phyloP scores from a whole-genome alignment of 2,113 vertebrate species.

The Arothron firmamentum region DNA sequence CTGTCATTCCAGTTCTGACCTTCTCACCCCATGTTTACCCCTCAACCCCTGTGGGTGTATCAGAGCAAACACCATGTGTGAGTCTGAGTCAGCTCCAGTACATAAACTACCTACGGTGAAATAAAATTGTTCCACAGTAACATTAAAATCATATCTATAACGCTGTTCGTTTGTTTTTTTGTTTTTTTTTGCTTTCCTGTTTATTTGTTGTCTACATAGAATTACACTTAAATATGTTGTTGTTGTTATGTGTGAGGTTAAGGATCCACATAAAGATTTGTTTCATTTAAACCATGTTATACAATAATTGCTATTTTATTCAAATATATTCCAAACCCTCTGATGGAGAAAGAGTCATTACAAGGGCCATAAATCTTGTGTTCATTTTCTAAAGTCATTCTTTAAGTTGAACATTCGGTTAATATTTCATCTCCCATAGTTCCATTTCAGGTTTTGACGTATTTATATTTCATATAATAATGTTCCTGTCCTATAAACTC shows the following conservation, averaged over 20 bases:
- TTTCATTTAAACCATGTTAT: no score
- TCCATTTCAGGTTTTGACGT: neutral
- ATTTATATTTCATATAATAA: neutral
- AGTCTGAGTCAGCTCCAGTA: conserved; percentile 3
- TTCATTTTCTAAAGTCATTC: neutral
- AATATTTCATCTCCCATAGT: conserved; percentile 1
- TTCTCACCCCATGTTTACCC: neutral
- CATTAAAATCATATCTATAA: no score
- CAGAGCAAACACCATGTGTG: neutral
- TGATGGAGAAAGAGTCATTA: neutral
- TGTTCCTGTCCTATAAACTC: neutral
- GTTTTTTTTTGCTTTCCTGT: no score
- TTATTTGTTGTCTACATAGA: no score
- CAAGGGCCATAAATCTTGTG: no score
- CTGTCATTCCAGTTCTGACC: neutral
- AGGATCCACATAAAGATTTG: no score
- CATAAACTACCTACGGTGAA: no score
- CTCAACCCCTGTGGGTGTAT: neutral
- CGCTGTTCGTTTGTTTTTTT: no score
- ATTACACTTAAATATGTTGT: no score
- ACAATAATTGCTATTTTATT: neutral
- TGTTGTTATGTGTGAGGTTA: no score
- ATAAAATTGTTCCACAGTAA: no score
- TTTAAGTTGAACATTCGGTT: neutral
- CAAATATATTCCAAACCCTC: neutral